Evolutionary conservation across 2,797 vertebrate species (phyloP).

Genomic region (Clamator glandarius): DNA sequence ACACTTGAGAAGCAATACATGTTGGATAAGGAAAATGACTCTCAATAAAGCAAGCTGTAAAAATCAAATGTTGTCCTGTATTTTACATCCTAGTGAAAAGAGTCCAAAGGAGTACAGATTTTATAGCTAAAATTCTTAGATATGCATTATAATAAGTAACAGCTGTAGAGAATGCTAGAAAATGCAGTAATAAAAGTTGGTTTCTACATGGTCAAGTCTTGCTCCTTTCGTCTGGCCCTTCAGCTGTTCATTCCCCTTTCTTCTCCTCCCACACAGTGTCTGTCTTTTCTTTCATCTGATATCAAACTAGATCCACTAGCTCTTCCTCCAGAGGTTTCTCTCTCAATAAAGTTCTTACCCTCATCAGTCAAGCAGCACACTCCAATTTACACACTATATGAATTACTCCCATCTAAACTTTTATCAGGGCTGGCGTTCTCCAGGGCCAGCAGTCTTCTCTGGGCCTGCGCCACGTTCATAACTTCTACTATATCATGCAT

Average conservation of each 20-base stretch:
- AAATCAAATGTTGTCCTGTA: not conserved
- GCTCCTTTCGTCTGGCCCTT: conserved; percentile 54
- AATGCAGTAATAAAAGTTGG: not conserved
- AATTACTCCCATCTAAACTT: not conserved
- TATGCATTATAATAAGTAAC: not conserved
- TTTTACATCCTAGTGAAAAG: not conserved
- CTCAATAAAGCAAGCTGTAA: not conserved
- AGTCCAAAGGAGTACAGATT: not conserved
- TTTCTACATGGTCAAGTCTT: not conserved
- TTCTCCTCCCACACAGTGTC: conserved; percentile 27
- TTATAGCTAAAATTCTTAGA: not conserved
- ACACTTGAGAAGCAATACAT: not conserved
- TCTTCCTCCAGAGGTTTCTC: conserved; percentile 26
- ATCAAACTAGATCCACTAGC: conserved; percentile 1
- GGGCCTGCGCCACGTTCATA: not conserved
- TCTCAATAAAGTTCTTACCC: not conserved
- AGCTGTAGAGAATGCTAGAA: not conserved
- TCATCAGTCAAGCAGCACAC: conserved; percentile 35
- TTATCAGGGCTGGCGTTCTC: not conserved
- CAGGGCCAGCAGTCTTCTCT: not conserved
- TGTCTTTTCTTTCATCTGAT: conserved; percentile 24
- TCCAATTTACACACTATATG: not conserved
- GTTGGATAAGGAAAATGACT: not conserved
- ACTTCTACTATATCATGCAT: not conserved
- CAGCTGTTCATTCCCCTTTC: conserved; percentile 38